Percentiles rank a stretch among this genome's conserved stretches.
Conservation (phyloP, 2,888 invertebrate genomes). For the Syrista parreyssii region DNA sequence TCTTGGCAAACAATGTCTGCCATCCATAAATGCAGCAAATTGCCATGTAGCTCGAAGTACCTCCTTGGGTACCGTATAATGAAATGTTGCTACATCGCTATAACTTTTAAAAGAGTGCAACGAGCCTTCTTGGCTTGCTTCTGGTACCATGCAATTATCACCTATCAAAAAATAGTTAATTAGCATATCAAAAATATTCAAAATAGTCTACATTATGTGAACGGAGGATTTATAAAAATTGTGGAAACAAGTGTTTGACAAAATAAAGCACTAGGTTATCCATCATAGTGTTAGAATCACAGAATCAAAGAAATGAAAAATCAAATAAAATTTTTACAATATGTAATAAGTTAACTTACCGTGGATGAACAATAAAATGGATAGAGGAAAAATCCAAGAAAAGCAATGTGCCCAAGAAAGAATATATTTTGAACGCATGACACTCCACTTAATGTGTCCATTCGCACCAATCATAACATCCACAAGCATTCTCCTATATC, state of each 20-base stretch:
- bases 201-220: not conserved
- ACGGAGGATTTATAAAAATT: not conserved
- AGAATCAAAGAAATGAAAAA: not conserved
- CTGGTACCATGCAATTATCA: slow-evolving; percentile 52
- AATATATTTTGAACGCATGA: slow-evolving; percentile 36
- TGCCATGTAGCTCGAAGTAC: slow-evolving; percentile 67
- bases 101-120: slow-evolving; percentile 66
- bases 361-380: slow-evolving; percentile 30
- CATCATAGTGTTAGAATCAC: not conserved
- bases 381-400: slow-evolving; percentile 24
- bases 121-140: slow-evolving; percentile 67
- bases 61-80: slow-evolving; percentile 67
- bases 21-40: slow-evolving; percentile 68
- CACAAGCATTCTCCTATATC: not conserved
- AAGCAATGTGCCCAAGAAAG: slow-evolving; percentile 17
- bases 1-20: slow-evolving; percentile 60
- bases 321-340: not conserved
- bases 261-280: not conserved
- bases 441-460: slow-evolving; percentile 23
- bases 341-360: slow-evolving; percentile 28
- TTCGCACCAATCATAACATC: not conserved
- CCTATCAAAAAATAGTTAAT: not conserved
- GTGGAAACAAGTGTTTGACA: not conserved
- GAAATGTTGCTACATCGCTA: slow-evolving; percentile 66
- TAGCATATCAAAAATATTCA: not conserved